A percentile compares a stretch with the other conserved stretches of the same genome.
phyloP scores from a whole-genome alignment of 2,888 invertebrate species.

The Aethes cnicana region DNA sequence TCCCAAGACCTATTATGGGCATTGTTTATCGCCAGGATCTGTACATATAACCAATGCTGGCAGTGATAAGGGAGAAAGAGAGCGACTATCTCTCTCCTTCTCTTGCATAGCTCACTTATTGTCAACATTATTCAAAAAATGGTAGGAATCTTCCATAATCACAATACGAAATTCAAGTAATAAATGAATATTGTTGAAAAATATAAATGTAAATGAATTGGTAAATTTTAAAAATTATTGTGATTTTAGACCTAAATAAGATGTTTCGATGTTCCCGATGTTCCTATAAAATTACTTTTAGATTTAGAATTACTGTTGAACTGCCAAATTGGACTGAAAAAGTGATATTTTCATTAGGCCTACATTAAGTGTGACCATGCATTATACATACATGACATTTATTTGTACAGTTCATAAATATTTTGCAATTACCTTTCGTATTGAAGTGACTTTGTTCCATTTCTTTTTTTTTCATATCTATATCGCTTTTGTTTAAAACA shows the following conservation, averaged over 20 bases:
- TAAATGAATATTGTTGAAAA: too few relatives aligned
- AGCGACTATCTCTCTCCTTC: not conserved
- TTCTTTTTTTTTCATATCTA: not conserved
- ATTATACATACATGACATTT: not conserved
- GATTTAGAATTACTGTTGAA: slow-evolving; percentile 25
- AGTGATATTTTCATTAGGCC: slow-evolving; percentile 19
- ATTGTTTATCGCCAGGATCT: too few relatives aligned
- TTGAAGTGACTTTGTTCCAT: not conserved
- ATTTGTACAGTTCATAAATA: slow-evolving; percentile 2
- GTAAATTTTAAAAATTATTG: too few relatives aligned
- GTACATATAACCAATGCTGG: too few relatives aligned
- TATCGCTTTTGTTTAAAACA: slow-evolving; percentile 6
- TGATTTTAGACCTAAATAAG: too few relatives aligned
- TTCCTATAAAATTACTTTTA: not conserved
- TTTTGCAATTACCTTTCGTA: not conserved
- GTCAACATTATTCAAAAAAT: too few relatives aligned
- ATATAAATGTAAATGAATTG: too few relatives aligned
- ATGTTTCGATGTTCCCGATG: too few relatives aligned
- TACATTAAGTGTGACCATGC: slow-evolving; percentile 15
- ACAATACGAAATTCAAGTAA: too few relatives aligned
- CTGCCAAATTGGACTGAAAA: slow-evolving; percentile 55
- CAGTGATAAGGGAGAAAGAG: slow-evolving; percentile 1
- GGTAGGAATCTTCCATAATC: too few relatives aligned
- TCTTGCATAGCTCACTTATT: too few relatives aligned
- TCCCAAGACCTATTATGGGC: too few relatives aligned